Base-by-base conservation (phyloP, 2,888 invertebrate species). In the Siphonodentalium dalli region DNA sequence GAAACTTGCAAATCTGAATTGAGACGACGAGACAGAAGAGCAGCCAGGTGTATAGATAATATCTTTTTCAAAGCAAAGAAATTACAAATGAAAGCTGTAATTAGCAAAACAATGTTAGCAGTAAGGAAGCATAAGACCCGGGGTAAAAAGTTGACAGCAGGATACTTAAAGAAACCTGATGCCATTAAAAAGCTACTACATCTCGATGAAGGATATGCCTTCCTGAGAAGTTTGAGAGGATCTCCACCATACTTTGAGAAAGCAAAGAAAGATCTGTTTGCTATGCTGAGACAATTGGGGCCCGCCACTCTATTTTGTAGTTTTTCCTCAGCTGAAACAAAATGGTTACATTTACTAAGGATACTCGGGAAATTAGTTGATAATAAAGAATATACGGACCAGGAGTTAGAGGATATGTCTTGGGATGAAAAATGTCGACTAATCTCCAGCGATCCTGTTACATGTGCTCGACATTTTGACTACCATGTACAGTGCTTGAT, bases 271-370 rank as follows among this genome's bases (percentile, higher is more conserved):
- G 60, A 66, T 26, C 21, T 68, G 1, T 65, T 63, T 46, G 69
- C 63, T 6, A 58, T 65, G 58, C 65, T 68, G 1, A 28, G 67
- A 9, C 64, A 69, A 38, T 42, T 62, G n/a, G 59, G 59, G 27
- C n/a, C n/a, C n/a, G n/a, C n/a, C n/a, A 66, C 63, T 3, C 64
- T 53, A 21, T 68, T 65, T 45, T 8, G 49, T 6, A 54, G 62
- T 5, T 38, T 65, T 3, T 63, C 63, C 9, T 58, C 63, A 9
- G 63, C 66, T 39, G 66, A 69, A 51, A 63, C 53, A 18, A 34
- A 44, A 34, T 64, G 64, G 59, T 20, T 18, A 15, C 43, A 45
- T 39, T 41, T 64, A 6, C 23, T 61, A 7, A 15, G 20, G 37
- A 51, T 49, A 13, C 43, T 57, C 3, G 45, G 44, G n/a, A 43